Base-by-base conservation (phyloP, 2,113 vertebrate species). In the Petrocephalus microphthalmus region DNA sequence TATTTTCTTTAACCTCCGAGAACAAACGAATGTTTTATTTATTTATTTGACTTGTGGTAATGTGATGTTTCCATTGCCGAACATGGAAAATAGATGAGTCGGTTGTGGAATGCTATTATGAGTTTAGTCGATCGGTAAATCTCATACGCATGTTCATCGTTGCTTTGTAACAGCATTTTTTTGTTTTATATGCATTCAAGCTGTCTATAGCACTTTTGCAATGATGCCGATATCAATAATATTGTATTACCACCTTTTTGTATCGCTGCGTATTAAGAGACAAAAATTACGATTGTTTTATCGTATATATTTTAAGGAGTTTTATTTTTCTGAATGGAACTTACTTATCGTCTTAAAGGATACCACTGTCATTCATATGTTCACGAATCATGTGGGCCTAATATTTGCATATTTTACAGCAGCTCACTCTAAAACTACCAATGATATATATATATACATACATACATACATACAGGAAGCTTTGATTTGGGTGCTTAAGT, bases 1-100 rank as follows among this genome's bases (percentile, higher is more conserved):
- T 93, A 92, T 95, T 95, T 91, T 95, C 15, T 54, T 95, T 90
- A 94, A 7, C 52, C 15, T 37, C 5, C 25, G 52, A 86, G 52
- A 94, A 84, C 91, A 91, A 86, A 84, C 67, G 42, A 54, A 82
- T 90, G 88, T 92, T 94, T 91, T 91, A 42, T 90, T 90, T 90
- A 90, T 88, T 90, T 93, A 89, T 85, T 93, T 94, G 45, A 91
- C 88, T 82, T 89, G n/a, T 33, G 82, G 15, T 53, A 52, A 90
- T 89, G 84, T 60, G 57, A 52, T 78, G 71, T 42, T 33, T 42
- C 4, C 71, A 19, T 0, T 2, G 45, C 19, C 51, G 82, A 52
- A 15, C 13, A 8, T 52, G n/a, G 25, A 74, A 33, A 74, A 29
- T 29, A 7, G n/a, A 74, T 25, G 25, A 67, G 60, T n/a, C 20